These are phyloP conservation scores for Miltochrista miniata DNA, from an alignment of 2,888 invertebrate species.

Conservation along the genomic window DNA sequence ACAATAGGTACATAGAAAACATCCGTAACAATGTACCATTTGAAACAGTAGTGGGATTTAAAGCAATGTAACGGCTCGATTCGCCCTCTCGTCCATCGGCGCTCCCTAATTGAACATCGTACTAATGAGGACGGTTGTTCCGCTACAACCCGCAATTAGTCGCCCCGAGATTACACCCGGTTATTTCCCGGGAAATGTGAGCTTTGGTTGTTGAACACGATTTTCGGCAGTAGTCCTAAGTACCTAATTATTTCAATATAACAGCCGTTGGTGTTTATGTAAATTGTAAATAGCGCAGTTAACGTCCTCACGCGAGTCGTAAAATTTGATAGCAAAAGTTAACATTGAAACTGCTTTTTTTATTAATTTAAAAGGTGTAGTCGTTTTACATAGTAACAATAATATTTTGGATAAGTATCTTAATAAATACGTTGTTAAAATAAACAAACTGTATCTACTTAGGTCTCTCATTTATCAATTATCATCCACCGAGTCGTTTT, in stretches of 20 bases:
- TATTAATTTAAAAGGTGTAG: too few relatives aligned
- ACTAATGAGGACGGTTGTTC: conserved; percentile 80
- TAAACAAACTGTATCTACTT: too few relatives aligned
- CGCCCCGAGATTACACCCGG: conserved; percentile 68
- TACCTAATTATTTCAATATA: conserved; percentile 47
- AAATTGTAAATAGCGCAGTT: conserved; percentile 25
- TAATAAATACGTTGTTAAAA: too few relatives aligned
- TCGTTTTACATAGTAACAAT: too few relatives aligned
- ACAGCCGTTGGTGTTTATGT: conserved; percentile 30
- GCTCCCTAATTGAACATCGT: conserved; percentile 79
- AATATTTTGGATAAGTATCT: background rate
- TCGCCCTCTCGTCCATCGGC: conserved; percentile 54
- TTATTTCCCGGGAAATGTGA: conserved; percentile 67
- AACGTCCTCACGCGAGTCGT: conserved; percentile 20
- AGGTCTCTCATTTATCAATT: too few relatives aligned
- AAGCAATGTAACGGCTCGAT: conserved; percentile 47
- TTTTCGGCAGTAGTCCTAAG: conserved; percentile 49
- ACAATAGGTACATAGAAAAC: conserved; percentile 17
- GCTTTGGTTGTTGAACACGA: conserved; percentile 51
- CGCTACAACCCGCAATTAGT: conserved; percentile 76
- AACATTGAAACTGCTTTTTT: too few relatives aligned
- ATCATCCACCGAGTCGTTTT: too few relatives aligned
- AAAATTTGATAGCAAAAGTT: conserved; percentile 18
- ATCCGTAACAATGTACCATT: conserved; percentile 37
- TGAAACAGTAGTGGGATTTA: conserved; percentile 41